Percentiles rank a stretch among this genome's conserved stretches.
Evolutionary conservation across 2,797 vertebrate species (phyloP).

Genomic region (Spizella passerina): DNA sequence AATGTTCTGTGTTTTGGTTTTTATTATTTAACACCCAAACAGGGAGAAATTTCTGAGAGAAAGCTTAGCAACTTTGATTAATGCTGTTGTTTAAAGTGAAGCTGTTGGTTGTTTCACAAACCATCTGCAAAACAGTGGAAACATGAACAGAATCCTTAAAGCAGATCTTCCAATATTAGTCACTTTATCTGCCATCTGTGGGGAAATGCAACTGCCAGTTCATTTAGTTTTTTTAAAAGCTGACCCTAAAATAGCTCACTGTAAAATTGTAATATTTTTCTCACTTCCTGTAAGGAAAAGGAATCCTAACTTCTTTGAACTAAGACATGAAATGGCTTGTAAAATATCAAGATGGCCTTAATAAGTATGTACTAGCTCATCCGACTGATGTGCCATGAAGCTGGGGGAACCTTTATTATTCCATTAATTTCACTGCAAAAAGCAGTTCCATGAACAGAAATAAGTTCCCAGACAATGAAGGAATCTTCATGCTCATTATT

Average conservation of each 20-base stretch:
- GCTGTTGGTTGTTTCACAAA: constrained; percentile 26
- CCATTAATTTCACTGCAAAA: background rate
- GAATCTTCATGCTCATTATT: background rate
- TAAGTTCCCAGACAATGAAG: background rate
- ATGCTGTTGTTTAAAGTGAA: constrained; percentile 39
- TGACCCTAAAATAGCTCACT: background rate
- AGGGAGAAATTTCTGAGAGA: background rate
- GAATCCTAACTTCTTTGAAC: background rate
- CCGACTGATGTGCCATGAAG: background rate
- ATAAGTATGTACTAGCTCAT: background rate
- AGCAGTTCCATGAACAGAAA: background rate
- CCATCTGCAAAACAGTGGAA: constrained; percentile 64
- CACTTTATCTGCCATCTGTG: constrained; percentile 34
- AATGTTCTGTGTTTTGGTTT: background rate
- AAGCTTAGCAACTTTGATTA: constrained; percentile 24
- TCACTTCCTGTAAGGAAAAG: background rate
- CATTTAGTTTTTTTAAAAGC: background rate
- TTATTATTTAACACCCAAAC: background rate
- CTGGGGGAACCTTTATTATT: background rate
- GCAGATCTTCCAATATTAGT: constrained; percentile 25
- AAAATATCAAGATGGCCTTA: background rate
- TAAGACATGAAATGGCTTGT: background rate
- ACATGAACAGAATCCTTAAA: constrained; percentile 52
- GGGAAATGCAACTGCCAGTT: background rate
- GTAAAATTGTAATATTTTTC: background rate